phyloP scores from a whole-genome alignment of 2,113 vertebrate species.

The Baryphthengus martii region DNA sequence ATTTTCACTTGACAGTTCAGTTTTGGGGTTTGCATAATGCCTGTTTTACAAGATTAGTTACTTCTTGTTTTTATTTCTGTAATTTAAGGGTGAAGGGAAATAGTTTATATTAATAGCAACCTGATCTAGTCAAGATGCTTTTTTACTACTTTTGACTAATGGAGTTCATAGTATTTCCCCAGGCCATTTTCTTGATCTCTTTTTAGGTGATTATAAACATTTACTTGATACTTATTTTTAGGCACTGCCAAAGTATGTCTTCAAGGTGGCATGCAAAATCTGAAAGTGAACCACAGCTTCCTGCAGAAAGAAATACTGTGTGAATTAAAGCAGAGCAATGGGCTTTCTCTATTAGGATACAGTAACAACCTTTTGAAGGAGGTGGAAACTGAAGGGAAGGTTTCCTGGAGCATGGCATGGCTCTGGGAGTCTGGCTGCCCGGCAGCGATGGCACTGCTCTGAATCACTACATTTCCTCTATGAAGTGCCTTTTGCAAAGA shows the following conservation, averaged over 20 bases:
- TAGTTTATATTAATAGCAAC: neutral
- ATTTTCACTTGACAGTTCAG: neutral
- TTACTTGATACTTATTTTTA: neutral
- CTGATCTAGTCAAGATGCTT: neutral
- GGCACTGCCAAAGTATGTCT: neutral
- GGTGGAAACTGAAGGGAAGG: neutral
- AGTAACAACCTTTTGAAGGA: neutral
- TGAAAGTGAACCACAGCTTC: neutral
- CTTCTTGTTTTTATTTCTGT: constrained; percentile 41
- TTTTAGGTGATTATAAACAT: constrained; percentile 13
- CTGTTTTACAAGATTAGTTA: neutral
- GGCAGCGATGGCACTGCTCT: neutral
- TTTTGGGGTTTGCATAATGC: neutral
- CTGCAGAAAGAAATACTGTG: neutral
- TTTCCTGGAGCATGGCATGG: neutral
- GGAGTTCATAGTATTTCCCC: neutral
- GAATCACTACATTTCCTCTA: neutral
- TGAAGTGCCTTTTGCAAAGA: neutral
- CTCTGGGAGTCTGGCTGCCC: neutral
- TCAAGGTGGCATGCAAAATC: neutral
- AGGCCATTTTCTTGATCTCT: neutral
- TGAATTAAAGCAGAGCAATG: neutral
- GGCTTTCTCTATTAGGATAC: neutral
- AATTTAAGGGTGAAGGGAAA: constrained; percentile 1
- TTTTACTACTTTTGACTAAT: neutral